Percentiles rank a stretch among this genome's conserved stretches.
These are phyloP conservation scores for Platerodrilus igneus DNA, from an alignment of 2,888 invertebrate species.

Conservation along the genomic window DNA sequence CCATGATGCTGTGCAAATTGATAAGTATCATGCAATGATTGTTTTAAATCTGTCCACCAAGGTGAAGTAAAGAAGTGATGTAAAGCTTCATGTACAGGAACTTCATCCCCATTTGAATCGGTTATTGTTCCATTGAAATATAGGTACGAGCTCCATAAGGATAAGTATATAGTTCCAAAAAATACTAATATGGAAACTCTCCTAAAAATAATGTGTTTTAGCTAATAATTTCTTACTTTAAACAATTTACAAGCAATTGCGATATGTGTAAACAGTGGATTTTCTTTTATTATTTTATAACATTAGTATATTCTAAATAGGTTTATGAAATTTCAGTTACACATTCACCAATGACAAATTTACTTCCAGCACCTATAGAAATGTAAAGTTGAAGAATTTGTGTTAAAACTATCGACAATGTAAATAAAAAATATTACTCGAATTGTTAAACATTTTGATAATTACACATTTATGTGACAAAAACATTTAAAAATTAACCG, in stretches of 20 bases:
- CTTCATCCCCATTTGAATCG: constrained; percentile 72
- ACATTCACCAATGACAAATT: no score
- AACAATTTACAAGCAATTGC: constrained; percentile 2
- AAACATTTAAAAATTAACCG: no score
- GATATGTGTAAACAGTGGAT: no score
- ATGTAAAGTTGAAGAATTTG: no score
- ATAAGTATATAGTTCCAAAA: constrained; percentile 64
- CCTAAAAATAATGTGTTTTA: constrained; percentile 41
- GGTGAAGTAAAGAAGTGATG: constrained; percentile 87
- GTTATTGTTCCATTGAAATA: constrained; percentile 85
- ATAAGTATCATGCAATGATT: constrained; percentile 69
- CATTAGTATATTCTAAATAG: no score
- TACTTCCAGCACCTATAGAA: no score
- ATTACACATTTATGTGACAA: no score
- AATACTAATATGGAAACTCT: constrained; percentile 57
- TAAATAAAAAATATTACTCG: no score
- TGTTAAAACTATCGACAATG: no score
- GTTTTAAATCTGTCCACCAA: constrained; percentile 79
- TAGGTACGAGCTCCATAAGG: constrained; percentile 72
- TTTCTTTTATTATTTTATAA: no score
- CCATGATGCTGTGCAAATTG: constrained; percentile 79
- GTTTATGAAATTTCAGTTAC: no score
- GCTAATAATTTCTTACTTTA: constrained; percentile 6
- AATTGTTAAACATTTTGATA: no score
- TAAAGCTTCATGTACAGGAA: constrained; percentile 82